phyloP scores from a whole-genome alignment of 2,797 vertebrate species.

The Parauchenoglanis punctatus region DNA sequence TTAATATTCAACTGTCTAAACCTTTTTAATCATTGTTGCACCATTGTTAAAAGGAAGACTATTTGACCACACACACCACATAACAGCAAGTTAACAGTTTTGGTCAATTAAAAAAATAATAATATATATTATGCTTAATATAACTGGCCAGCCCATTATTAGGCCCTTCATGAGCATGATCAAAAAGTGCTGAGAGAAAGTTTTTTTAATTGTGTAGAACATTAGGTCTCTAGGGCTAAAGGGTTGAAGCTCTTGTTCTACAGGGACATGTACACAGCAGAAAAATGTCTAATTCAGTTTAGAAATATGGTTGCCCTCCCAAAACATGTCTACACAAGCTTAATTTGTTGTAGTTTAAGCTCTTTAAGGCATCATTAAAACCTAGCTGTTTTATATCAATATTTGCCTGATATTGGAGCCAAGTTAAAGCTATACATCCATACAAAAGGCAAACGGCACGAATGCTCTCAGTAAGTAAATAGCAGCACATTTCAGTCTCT shows the following conservation, averaged over 20 bases:
- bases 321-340: background rate
- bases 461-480: background rate
- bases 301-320: too few species aligned
- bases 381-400: background rate
- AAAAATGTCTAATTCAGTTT: background rate
- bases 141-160: background rate
- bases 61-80: background rate
- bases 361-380: background rate
- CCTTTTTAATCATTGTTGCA: background rate
- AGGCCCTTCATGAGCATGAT: background rate
- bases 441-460: background rate
- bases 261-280: constrained; percentile 13
- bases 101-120: too few species aligned
- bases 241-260: background rate
- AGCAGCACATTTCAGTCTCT: background rate
- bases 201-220: background rate
- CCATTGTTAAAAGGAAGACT: background rate
- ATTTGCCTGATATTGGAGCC: background rate
- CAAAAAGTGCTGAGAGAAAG: background rate
- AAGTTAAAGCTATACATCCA: background rate
- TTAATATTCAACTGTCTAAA: background rate
- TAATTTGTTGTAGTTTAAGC: background rate
- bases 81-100: background rate
- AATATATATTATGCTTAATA: background rate
- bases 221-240: background rate